Base-by-base conservation (phyloP, 1,140 invertebrate genomes). In the Zaprionus kolodkinae region DNA sequence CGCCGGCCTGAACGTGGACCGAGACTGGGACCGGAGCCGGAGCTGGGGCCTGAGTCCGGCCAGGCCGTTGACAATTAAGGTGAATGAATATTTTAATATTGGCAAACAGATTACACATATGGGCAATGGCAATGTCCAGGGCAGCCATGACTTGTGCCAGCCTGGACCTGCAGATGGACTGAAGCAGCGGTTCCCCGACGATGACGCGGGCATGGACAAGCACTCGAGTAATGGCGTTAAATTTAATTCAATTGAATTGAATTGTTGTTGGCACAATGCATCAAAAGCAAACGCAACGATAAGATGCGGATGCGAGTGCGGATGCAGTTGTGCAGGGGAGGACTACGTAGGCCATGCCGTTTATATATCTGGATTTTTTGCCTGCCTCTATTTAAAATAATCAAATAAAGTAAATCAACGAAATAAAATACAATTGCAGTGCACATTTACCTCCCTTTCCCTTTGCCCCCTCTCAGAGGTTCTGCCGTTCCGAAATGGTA, bases 41-140 rank as follows among this genome's bases (percentile, higher is more conserved):
- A 7, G 13, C 7, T 17, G 54, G 38, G 33, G 11, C n/a, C 36
- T 30, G 13, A 17, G 38, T 63, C 60, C 50, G 35, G 33, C 35
- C 43, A 57, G 81, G 63, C 85, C 85, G 86, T 89, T 88, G 85
- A 88, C 85, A 88, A 88, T 88, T 89, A 88, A 89, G 85, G 85
- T 85, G 85, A 85, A 88, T 88, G 86, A 88, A 88, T 88, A 88
- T 88, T 88, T 88, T 88, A 88, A 85, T 88, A 88, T 88, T 89
- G 86, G 78, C 85, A 88, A 88, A 89, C 85, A 88, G 85, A 88
- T 88, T 89, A 88, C 86, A 85, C 85, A 88, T 90, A 76, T 88
- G 78, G 78, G 67, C 80, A 88, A 72, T 83, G 80, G 76, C 66
- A 63, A 60, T 72, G 45, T 57, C 36, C 76, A 70, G 66, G 35